Evolutionary conservation across 2,113 vertebrate species (phyloP).

Genomic region (Pluvialis apricaria): DNA sequence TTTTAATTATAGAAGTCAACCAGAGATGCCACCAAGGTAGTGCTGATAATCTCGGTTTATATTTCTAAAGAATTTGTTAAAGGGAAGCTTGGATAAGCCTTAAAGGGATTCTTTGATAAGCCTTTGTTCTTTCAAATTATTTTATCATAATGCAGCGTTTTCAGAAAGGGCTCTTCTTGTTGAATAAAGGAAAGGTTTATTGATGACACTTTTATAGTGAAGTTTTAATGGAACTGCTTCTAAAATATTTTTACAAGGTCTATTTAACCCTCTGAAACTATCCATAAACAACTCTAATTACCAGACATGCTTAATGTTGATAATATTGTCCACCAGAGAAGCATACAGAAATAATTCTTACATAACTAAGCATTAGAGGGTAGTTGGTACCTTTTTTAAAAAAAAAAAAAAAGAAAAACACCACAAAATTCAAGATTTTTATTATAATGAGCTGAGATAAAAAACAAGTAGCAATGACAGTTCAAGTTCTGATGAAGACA

Average conservation of each 20-base stretch:
- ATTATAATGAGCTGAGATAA: not conserved
- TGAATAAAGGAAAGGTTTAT: not conserved
- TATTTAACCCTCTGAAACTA: not conserved
- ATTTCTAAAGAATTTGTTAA: slow-evolving; percentile 2
- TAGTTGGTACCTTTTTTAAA: not conserved
- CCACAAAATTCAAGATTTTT: not conserved
- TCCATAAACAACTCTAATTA: not conserved
- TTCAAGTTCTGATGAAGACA: not conserved
- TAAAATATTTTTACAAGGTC: not conserved
- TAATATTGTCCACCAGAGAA: not conserved
- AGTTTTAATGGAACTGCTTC: not conserved
- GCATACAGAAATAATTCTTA: not conserved
- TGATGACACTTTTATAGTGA: not conserved
- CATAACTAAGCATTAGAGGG: not conserved
- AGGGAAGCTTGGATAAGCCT: not conserved
- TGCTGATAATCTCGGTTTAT: not conserved
- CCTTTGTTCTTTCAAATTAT: not conserved
- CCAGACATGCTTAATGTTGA: not conserved
- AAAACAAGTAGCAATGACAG: not conserved
- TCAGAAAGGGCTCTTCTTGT: not conserved
- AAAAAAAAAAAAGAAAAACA: not conserved
- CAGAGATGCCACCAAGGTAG: not conserved
- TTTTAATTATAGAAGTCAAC: not conserved
- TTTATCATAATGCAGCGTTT: not conserved
- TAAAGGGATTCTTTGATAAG: not conserved